A percentile compares a stretch with the other conserved stretches of the same genome.
These are phyloP conservation scores for Aurelia sp. DNA, from an alignment of 30 jellyfish, hydroid and myxozoan genomes.

Conservation along the genomic window DNA sequence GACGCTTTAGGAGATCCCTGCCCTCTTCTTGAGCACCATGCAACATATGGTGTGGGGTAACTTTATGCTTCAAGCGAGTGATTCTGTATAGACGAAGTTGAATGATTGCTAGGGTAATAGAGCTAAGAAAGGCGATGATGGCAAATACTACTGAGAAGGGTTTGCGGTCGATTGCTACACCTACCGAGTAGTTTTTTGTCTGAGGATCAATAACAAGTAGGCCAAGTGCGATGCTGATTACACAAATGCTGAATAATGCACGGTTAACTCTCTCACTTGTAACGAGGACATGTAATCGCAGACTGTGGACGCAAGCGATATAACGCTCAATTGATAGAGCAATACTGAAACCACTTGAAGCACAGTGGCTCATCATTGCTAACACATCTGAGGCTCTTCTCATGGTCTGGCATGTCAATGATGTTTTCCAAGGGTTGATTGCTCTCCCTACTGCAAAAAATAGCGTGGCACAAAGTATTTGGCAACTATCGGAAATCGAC, in stretches of 20 bases:
- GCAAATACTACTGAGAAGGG: too few species aligned
- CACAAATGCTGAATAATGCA: too few species aligned
- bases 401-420: neutral
- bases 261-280: too few species aligned
- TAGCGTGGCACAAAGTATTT: neutral
- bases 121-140: neutral
- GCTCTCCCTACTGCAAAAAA: neutral
- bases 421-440: neutral
- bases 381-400: neutral
- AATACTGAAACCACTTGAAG: slow-evolving; percentile 20
- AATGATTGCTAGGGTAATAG: neutral
- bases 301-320: neutral
- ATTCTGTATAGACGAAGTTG: neutral
- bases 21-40: neutral
- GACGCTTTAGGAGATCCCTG: neutral
- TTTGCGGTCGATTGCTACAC: too few species aligned
- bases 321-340: slow-evolving; percentile 26
- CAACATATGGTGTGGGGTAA: neutral
- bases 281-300: too few species aligned
- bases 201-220: neutral
- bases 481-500: neutral
- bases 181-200: neutral
- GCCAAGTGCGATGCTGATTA: neutral
- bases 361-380: neutral
- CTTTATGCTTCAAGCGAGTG: neutral